Evolutionary conservation across 53 echinoderm and acorn worm genomes (phyloP), one percentile per base, ranked within the genome.

Genomic region (Astropecten irregularis): DNA sequence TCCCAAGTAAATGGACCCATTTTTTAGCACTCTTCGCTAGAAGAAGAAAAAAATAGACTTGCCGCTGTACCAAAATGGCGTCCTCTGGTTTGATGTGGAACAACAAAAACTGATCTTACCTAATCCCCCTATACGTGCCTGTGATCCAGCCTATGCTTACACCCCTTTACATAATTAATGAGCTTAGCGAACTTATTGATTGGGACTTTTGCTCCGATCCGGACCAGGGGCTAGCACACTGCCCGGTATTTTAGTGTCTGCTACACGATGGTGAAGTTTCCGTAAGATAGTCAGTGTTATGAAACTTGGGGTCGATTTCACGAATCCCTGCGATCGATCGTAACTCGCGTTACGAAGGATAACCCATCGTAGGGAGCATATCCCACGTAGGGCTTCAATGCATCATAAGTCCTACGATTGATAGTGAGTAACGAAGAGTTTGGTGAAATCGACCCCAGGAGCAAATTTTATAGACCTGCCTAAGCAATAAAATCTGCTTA

Each of bases 151-250:
- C 7, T 20, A 31, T 4, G 66, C 15, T 36, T n/a, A 31, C 66
- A 66, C n/a, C 66, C 29, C 38, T 18, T 66, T 66, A 18, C 39
- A 66, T 66, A 66, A 66, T 66, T 66, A 36, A 66, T 66, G 66
- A 66, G 66, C 39, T 36, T 37, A 5, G 16, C 35, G 35, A 18
- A 38, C 35, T 66, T 66, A 20, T 31, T 35, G 3, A 36, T 35
- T 66, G n/a, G 9, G 15, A 20, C 38, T 21, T 35, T 5, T 10
- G 20, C 18, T 10, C 40, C 9, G 16, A 21, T 18, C 39, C 66
- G 10, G 21, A 35, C 40, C n/a, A 0, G 27, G 16, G 36, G 31
- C 10, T 21, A n/a, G 7, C 20, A 2, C 20, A 66, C 18, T 20
- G 6, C n/a, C 38, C 23, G 20, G 39, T 15, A 3, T 16, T 6